phyloP scores from a whole-genome alignment of 2,113 vertebrate genomes.

The Podocnemis expansa region DNA sequence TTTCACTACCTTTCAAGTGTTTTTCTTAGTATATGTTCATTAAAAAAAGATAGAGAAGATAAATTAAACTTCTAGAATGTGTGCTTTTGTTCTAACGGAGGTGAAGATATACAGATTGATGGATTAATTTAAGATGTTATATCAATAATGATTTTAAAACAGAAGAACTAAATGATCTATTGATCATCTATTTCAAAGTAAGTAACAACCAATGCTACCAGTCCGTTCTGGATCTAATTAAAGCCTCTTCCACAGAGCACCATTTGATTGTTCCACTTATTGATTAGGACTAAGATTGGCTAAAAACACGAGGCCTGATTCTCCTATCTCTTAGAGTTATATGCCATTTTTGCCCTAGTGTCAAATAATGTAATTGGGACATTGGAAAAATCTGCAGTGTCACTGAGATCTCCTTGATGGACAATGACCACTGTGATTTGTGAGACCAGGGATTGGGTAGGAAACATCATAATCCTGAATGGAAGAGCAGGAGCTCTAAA shows the following conservation, averaged over 20 bases:
- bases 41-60: neutral
- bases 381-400: neutral
- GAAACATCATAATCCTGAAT: neutral
- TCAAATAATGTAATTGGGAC: neutral
- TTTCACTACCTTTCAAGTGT: slow-evolving; percentile 63
- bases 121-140: slow-evolving; percentile 60
- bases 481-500: neutral
- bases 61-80: slow-evolving; percentile 28
- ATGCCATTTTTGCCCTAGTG: accelerated
- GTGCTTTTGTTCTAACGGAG: slow-evolving; percentile 44
- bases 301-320: neutral
- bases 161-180: slow-evolving; percentile 47
- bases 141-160: slow-evolving; percentile 60
- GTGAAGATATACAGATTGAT: slow-evolving; percentile 57
- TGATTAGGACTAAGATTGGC: neutral
- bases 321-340: neutral
- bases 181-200: slow-evolving; percentile 35
- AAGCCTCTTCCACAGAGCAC: neutral
- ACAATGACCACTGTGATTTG: neutral
- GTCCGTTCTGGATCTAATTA: slow-evolving; percentile 54
- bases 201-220: slow-evolving; percentile 5
- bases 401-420: neutral
- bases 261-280: slow-evolving; percentile 1
- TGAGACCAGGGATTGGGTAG: neutral
- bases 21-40: slow-evolving; percentile 1